Percentiles rank a stretch among this genome's conserved stretches.
Evolutionary conservation across 30 jellyfish, hydroid and myxozoan species (phyloP).

Genomic region (Clytia hemisphaerica): DNA sequence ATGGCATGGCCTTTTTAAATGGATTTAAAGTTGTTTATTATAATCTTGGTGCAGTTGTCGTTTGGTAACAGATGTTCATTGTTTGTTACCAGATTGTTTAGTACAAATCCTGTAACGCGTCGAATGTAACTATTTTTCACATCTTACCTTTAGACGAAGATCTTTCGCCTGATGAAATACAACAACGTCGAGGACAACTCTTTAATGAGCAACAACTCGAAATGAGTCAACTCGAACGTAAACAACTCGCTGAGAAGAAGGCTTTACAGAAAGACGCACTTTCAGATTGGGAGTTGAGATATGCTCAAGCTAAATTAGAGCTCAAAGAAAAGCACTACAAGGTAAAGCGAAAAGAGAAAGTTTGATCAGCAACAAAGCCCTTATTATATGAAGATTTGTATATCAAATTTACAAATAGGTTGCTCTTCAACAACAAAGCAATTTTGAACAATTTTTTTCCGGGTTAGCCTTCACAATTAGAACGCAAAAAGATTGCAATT

Average conservation of each 20-base stretch:
- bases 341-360: no score
- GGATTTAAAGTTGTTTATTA: no score
- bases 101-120: no score
- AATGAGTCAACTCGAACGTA: constrained; percentile 60
- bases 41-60: no score
- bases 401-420: no score
- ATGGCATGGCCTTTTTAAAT: no score
- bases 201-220: constrained; percentile 85
- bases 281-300: constrained; percentile 89
- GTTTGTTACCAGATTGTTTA: no score
- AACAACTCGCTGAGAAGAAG: constrained; percentile 67
- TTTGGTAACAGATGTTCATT: no score
- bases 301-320: constrained; percentile 85
- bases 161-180: constrained; percentile 85
- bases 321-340: constrained; percentile 85
- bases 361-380: background rate
- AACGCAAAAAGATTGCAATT: no score
- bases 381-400: background rate
- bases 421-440: no score
- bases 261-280: constrained; percentile 58
- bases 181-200: constrained; percentile 67
- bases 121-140: no score
- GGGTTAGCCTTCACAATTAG: background rate
- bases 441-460: background rate
- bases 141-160: no score